These are phyloP conservation scores for Hippoglossus hippoglossus DNA, from an alignment of 2,797 vertebrate genomes.

Conservation along the genomic window DNA sequence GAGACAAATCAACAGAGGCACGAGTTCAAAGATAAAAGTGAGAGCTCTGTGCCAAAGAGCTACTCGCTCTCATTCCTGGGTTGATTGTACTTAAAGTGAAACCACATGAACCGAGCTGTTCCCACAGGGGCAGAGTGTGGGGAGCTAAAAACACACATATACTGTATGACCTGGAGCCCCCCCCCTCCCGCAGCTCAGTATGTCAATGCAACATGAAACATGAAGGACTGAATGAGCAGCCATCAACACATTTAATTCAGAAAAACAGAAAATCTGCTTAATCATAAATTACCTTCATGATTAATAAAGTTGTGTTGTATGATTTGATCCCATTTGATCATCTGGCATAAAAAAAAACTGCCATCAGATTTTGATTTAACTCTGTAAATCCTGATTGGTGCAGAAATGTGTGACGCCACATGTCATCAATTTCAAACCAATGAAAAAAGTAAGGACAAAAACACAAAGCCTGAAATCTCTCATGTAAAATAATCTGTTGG, in stretches of 20 bases:
- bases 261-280: not conserved
- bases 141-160: conserved; percentile 27
- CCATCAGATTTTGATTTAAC: no score
- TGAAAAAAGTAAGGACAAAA: no score
- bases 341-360: no score
- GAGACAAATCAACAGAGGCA: conserved; percentile 73
- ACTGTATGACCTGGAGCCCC: not conserved
- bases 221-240: not conserved
- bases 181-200: not conserved
- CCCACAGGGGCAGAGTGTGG: conserved; percentile 52
- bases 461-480: no score
- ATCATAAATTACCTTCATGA: not conserved
- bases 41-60: conserved; percentile 62
- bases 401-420: no score
- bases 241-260: not conserved
- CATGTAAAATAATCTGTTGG: no score
- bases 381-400: no score
- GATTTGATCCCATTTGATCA: not conserved
- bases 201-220: not conserved
- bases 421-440: no score
- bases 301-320: not conserved
- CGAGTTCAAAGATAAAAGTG: conserved; percentile 72
- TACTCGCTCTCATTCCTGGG: conserved; percentile 77
- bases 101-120: conserved; percentile 77
- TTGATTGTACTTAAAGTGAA: conserved; percentile 83